A percentile compares a stretch with the other conserved stretches of the same genome.
Conservation (phyloP, 2,888 invertebrate species). For the Gymnoscelis rufifasciata region DNA sequence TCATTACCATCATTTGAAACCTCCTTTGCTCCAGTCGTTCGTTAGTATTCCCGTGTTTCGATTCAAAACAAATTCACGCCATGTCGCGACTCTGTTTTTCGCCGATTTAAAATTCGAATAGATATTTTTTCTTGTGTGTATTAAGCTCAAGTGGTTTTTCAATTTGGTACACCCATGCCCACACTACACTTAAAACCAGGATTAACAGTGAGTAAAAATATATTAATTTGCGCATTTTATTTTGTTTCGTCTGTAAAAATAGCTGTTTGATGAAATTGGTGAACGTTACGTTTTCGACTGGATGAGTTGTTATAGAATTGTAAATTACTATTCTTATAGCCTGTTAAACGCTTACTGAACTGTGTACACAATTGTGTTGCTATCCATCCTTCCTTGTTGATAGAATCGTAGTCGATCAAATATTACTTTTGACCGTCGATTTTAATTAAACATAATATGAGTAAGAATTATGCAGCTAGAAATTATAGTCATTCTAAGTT, state of each 20-base stretch:
- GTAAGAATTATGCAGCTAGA: too few relatives aligned
- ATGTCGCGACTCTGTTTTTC: slow-evolving; percentile 63
- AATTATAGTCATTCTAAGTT: too few relatives aligned
- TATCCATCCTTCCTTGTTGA: too few relatives aligned
- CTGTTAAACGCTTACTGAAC: too few relatives aligned
- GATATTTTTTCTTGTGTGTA: slow-evolving; percentile 17
- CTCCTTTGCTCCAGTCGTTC: slow-evolving; percentile 9
- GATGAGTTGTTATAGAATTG: too few relatives aligned
- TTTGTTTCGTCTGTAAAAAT: slow-evolving; percentile 9
- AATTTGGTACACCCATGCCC: slow-evolving; percentile 59
- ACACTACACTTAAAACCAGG: slow-evolving; percentile 73
- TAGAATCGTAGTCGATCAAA: too few relatives aligned
- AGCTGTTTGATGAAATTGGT: not conserved
- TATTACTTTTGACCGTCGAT: too few relatives aligned
- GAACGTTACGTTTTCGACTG: too few relatives aligned
- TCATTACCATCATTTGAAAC: slow-evolving; percentile 46
- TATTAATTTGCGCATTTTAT: slow-evolving; percentile 27
- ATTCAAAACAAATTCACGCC: slow-evolving; percentile 67
- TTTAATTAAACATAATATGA: too few relatives aligned
- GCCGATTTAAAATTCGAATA: slow-evolving; percentile 51
- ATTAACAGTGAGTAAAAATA: slow-evolving; percentile 61
- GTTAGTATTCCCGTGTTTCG: slow-evolving; percentile 17
- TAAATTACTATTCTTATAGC: too few relatives aligned
- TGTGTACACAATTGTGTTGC: too few relatives aligned
- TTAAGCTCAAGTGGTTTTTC: slow-evolving; percentile 49